Evolutionary conservation across 2,888 invertebrate species (phyloP), one percentile per base, ranked within the genome.

Genomic region (Microdon myrmicae): DNA sequence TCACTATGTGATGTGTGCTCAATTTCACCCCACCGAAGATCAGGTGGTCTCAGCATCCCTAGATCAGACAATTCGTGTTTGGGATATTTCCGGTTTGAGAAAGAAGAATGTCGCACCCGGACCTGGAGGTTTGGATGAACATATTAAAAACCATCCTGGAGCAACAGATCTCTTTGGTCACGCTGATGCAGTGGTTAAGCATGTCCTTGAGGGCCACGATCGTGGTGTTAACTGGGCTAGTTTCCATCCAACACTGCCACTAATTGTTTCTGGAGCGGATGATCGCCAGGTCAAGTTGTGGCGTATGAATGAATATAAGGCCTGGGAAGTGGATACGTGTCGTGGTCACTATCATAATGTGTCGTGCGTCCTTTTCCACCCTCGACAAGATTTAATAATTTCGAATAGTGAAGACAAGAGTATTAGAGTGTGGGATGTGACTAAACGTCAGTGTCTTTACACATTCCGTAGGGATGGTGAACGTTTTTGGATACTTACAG

Each of bases 321-420:
- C 97, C 0, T 98, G 97, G 97, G 98, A 99, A 78, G 94, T 99
- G 29, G 99, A 99, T 81, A 96, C 97, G 0, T 99, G 97, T 72
- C 88, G 99, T n/a, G 99, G 99, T 0, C 99, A 99, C 79, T 99
- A 98, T 83, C 96, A 98, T 83, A 99, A 99, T 79, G 98, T 99
- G 2, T 98, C 97, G 0, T 97, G 97, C 75, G 96, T 93, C 0
- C 81, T 96, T 31, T 99, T 99, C 82, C 98, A 99, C 81, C 97
- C 99, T 0, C 85, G 96, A 10, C 95, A 97, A 78, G 99, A 99
- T 75, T 83, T 98, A 19, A 94, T 99, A 61, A 82, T 99, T 31
- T 96, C 96, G 20, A 98, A 99, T 81, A 92, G 97, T 10, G 99
- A 99, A 80, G 98, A 99, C 82, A 96, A 94, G 80, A 94, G 93